These are phyloP conservation scores for Hirudo medicinalis DNA, from an alignment of 1,140 invertebrate species.

Conservation along the genomic window DNA sequence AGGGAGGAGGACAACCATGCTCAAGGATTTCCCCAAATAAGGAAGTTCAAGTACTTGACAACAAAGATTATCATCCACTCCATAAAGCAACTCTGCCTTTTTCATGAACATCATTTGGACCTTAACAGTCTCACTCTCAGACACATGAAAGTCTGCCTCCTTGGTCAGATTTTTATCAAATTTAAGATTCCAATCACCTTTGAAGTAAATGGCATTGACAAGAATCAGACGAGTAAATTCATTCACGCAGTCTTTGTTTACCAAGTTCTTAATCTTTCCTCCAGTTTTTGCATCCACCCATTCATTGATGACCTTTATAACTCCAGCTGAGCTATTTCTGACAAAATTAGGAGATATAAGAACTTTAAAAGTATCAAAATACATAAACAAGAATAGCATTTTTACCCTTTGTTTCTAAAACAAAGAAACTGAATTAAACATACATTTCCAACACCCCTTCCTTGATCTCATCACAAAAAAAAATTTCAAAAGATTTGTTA, in stretches of 20 bases:
- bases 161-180: conserved; percentile 41
- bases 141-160: conserved; percentile 29
- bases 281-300: conserved; percentile 63
- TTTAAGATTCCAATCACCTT: conserved; percentile 54
- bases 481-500: background rate
- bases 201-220: conserved; percentile 73
- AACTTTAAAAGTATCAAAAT: no score
- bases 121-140: conserved; percentile 30
- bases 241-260: conserved; percentile 44
- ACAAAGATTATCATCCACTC: background rate
- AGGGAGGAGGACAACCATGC: background rate
- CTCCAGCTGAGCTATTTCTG: conserved; percentile 43
- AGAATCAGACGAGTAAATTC: conserved; percentile 52
- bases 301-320: conserved; percentile 54
- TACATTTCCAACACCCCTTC: no score
- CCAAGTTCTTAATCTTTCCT: conserved; percentile 55
- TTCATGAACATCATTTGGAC: conserved; percentile 43
- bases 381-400: no score
- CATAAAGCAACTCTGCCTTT: conserved; percentile 20
- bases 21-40: background rate
- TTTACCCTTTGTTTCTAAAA: no score
- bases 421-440: no score
- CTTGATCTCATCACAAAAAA: no score
- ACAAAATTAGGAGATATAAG: no score
- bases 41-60: conserved; percentile 4